phyloP scores from a whole-genome alignment of 2,113 vertebrate genomes.

The Rafetus swinhoei region DNA sequence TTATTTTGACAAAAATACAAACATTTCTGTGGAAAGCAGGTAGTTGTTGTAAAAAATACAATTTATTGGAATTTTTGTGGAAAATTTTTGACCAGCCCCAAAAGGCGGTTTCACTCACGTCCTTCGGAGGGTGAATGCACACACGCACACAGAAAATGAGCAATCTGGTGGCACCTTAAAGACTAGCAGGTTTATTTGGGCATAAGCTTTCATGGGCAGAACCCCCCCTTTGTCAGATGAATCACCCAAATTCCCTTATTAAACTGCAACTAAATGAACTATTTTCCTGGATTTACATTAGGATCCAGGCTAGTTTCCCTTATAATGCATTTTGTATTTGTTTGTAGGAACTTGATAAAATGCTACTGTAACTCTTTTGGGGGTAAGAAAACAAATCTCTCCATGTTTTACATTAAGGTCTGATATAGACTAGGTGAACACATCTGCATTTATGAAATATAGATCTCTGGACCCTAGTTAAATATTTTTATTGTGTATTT shows the following conservation, averaged over 20 bases:
- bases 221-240: no score
- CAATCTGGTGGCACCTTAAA: no score
- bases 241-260: not conserved
- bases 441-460: rapidly evolving
- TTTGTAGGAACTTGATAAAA: not conserved
- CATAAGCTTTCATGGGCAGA: no score
- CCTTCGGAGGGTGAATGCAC: rapidly evolving
- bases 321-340: not conserved
- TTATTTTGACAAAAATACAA: not conserved
- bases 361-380: not conserved
- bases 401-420: rapidly evolving
- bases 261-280: not conserved
- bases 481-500: not conserved
- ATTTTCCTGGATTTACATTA: not conserved
- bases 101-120: rapidly evolving
- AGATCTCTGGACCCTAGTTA: not conserved
- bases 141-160: not conserved
- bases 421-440: rapidly evolving
- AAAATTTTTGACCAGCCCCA: not conserved
- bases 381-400: not conserved
- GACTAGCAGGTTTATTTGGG: no score
- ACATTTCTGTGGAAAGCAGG: rapidly evolving
- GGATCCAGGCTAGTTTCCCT: not conserved
- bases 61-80: not conserved
- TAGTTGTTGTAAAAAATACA: not conserved